These are phyloP conservation scores for Panulirus ornatus DNA, from an alignment of 1,140 invertebrate species.

Conservation along the genomic window DNA sequence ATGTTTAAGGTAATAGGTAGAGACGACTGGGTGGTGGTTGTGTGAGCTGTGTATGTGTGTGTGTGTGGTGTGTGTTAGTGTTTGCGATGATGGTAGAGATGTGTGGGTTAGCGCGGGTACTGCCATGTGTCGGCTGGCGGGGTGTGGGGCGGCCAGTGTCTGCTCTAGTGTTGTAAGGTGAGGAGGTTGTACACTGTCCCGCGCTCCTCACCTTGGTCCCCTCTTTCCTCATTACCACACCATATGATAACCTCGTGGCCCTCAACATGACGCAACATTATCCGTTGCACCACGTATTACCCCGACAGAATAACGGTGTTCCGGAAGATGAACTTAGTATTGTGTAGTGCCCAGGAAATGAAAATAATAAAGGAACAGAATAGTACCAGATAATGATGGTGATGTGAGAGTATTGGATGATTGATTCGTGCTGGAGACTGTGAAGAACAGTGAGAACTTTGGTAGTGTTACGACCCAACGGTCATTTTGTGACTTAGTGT, in stretches of 20 bases:
- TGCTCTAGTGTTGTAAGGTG: constrained; percentile 25
- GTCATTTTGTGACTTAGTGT: no score
- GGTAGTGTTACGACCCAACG: no score
- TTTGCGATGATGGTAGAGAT: background rate
- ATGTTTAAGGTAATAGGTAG: background rate
- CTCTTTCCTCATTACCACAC: background rate
- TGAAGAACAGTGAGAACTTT: no score
- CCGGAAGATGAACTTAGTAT: no score
- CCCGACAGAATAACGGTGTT: background rate
- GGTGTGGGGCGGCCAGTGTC: constrained; percentile 14
- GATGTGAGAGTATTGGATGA: no score
- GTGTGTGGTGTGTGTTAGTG: background rate
- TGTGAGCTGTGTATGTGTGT: background rate
- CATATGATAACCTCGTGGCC: constrained; percentile 5
- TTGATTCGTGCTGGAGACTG: no score
- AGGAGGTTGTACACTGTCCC: background rate
- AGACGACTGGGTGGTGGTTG: background rate
- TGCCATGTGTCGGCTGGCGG: background rate
- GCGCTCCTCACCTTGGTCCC: constrained; percentile 2
- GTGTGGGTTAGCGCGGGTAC: background rate
- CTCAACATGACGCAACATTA: background rate
- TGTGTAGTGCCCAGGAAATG: no score
- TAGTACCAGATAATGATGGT: no score
- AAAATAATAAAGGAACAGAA: no score
- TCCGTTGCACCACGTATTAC: background rate